phyloP scores from a whole-genome alignment of 2,797 vertebrate species.

The Spizella passerina region DNA sequence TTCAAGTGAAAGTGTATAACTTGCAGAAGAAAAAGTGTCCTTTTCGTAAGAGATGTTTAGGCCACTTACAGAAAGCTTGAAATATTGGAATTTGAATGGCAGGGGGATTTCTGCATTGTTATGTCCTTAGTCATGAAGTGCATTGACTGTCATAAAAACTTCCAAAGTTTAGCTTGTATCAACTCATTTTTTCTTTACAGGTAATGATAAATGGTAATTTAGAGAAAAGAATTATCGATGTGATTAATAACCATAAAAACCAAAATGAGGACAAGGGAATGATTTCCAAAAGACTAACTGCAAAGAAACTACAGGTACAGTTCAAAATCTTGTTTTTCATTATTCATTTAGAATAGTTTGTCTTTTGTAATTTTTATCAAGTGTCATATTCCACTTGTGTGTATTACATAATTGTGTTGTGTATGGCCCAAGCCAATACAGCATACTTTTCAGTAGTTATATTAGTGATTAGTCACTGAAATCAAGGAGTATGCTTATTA shows the following conservation, averaged over 20 bases:
- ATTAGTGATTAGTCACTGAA: not conserved
- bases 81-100: not conserved
- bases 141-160: not conserved
- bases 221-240: slow-evolving; percentile 91
- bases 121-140: not conserved
- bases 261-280: slow-evolving; percentile 87
- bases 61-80: fast-evolving
- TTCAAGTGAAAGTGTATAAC: not conserved
- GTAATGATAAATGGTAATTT: slow-evolving; percentile 89
- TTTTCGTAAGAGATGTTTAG: fast-evolving
- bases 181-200: slow-evolving; percentile 69
- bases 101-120: not conserved
- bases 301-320: slow-evolving; percentile 92
- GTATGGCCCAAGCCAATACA: not conserved
- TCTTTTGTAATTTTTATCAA: not conserved
- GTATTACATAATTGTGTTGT: not conserved
- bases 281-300: slow-evolving; percentile 91
- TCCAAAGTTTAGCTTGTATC: not conserved
- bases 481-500: not conserved
- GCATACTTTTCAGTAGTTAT: not conserved
- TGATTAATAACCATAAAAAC: slow-evolving; percentile 93
- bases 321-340: not conserved
- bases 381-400: fast-evolving
- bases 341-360: not conserved
- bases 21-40: not conserved